Base-by-base conservation (phyloP, 2,888 invertebrate species). In the Cataglyphis rosenhaueri region DNA sequence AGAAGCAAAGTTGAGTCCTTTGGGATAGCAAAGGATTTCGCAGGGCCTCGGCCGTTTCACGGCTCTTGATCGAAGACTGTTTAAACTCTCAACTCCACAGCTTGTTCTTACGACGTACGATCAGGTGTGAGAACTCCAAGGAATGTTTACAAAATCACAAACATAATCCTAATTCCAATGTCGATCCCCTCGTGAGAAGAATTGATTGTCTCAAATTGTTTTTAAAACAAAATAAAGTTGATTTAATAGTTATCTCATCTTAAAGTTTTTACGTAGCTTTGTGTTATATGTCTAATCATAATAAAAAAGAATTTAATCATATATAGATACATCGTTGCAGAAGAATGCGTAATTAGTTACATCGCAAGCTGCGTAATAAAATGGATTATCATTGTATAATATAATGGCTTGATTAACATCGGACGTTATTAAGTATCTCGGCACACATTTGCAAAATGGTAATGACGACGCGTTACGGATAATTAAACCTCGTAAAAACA, bases 11-110 rank as follows among this genome's bases (percentile, higher is more conserved):
- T 52, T 38, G 73, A 84, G 83, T 83, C 89, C 83, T 74, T 29
- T 8, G 84, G 82, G 82, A 85, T 71, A 73, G 64, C 75, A 66
- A 70, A 75, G 88, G 89, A 89, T 89, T 87, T 87, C 66, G 68
- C 70, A 52, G 65, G 82, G 81, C 89, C 86, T 75, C 62, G 85
- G 75, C 41, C 85, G 83, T 75, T 81, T 78, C 81, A 78, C 32
- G 65, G 71, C 48, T 59, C 70, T 73, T 66, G 78, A 87, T 88
- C 83, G 84, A 84, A 83, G 65, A 84, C 73, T 78, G 76, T 61
- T 84, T 71, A 82, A 82, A 82, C 76, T 78, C 65, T 70, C 83
- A 70, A 57, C 83, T 83, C 44, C 25, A 21, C 82, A 61, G 29
- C 82, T 78, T 38, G 61, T 61, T 66, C 78, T 78, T 76, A 48